Conservation (phyloP, 2,797 vertebrate genomes). For the Otolemur crassicaudatus region DNA sequence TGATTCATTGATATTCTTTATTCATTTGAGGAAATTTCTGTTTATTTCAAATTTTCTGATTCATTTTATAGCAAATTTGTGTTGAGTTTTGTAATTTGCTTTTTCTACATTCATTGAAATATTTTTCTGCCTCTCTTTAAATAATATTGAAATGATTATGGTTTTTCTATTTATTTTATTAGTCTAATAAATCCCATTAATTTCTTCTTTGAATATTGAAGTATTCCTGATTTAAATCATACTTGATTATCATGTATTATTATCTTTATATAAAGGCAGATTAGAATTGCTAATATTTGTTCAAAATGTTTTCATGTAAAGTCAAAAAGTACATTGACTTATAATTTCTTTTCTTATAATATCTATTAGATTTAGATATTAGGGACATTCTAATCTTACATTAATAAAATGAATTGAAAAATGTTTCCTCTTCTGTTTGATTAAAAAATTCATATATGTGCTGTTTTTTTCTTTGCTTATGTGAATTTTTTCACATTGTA, state of each 20-base stretch:
- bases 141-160: not conserved
- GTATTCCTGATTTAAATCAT: not conserved
- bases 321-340: not conserved
- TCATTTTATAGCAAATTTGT: not conserved
- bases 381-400: not conserved
- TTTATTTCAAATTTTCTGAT: not conserved
- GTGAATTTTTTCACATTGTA: not conserved
- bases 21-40: not conserved
- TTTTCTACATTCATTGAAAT: not conserved
- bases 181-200: not conserved
- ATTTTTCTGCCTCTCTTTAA: too few species aligned
- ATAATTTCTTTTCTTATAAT: not conserved
- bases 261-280: not conserved
- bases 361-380: not conserved
- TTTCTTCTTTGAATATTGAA: not conserved
- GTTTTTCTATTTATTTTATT: not conserved
- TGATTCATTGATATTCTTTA: not conserved
- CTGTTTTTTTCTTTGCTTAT: not conserved
- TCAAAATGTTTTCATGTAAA: not conserved
- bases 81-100: not conserved
- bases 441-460: not conserved
- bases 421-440: not conserved
- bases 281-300: not conserved
- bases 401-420: not conserved
- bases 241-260: not conserved